These are phyloP conservation scores for Centropus unirufus DNA, from an alignment of 2,113 vertebrate genomes.

Conservation along the genomic window DNA sequence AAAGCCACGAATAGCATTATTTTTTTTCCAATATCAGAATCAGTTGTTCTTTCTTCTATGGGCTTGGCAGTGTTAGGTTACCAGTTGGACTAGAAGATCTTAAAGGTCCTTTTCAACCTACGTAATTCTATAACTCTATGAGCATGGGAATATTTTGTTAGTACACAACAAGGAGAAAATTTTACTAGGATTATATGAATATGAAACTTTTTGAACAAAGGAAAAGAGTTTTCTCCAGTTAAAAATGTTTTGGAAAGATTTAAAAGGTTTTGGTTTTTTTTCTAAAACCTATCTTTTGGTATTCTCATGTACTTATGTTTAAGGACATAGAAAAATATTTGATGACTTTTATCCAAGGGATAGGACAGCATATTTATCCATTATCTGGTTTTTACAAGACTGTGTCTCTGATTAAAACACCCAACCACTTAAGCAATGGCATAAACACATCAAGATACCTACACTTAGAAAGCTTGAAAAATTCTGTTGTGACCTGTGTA, in stretches of 20 bases:
- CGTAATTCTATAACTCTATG: no score
- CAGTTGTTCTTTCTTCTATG: background rate
- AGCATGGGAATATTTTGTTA: background rate
- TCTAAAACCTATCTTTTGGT: background rate
- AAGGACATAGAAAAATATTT: background rate
- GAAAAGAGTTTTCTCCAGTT: background rate
- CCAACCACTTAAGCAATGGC: background rate
- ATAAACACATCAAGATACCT: fast-evolving
- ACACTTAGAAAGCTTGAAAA: background rate
- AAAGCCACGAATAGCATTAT: background rate
- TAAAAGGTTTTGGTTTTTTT: background rate
- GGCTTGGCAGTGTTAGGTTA: no score
- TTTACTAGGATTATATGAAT: background rate
- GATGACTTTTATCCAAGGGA: background rate
- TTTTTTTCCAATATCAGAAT: background rate
- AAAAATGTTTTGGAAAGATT: background rate
- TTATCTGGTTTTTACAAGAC: background rate
- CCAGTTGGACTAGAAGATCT: no score
- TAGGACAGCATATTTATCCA: background rate
- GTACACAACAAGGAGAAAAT: background rate
- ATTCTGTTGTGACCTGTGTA: background rate
- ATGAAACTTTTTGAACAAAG: background rate
- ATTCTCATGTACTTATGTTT: background rate
- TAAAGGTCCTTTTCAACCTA: no score
- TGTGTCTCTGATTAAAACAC: fast-evolving